Evolutionary conservation across 1,140 invertebrate species (phyloP).

Genomic region (Lordiphosa collinella): DNA sequence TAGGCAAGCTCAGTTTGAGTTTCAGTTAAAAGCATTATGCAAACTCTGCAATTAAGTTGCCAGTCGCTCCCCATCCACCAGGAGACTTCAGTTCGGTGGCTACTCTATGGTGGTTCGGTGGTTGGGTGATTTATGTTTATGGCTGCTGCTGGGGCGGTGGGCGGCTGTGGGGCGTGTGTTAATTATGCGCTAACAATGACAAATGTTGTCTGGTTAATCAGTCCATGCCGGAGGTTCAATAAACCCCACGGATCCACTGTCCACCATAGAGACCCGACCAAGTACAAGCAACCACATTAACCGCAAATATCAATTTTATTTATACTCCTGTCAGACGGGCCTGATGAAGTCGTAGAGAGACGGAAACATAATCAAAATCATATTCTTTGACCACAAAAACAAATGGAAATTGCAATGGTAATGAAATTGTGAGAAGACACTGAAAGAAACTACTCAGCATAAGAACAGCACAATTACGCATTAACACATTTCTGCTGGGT

Average conservation of each 20-base stretch:
- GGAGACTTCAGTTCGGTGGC: constrained; percentile 1
- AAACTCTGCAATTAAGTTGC: constrained; percentile 74
- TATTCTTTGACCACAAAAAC: constrained; percentile 51
- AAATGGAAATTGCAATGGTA: constrained; percentile 54
- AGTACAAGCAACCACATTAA: constrained; percentile 27
- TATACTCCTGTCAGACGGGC: constrained; percentile 23
- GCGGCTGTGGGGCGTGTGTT: constrained; percentile 50
- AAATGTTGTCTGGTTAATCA: constrained; percentile 54
- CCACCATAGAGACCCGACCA: not conserved
- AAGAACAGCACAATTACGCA: too few species aligned
- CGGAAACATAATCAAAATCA: constrained; percentile 55
- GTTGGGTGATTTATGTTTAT: constrained; percentile 59
- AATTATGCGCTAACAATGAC: constrained; percentile 74
- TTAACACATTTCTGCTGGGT: too few species aligned
- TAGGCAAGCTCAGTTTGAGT: constrained; percentile 39
- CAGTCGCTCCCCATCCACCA: constrained; percentile 13
- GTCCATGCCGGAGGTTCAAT: constrained; percentile 30
- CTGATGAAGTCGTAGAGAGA: constrained; percentile 28
- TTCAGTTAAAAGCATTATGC: constrained; percentile 72
- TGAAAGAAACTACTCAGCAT: constrained; percentile 9
- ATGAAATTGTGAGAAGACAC: constrained; percentile 52
- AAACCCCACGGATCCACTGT: constrained; percentile 22
- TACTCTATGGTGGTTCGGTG: constrained; percentile 9
- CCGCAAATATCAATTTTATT: constrained; percentile 76
- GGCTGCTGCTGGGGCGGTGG: constrained; percentile 9